Conservation (phyloP, 2,888 invertebrate species). For the Rhingia rostrata region DNA sequence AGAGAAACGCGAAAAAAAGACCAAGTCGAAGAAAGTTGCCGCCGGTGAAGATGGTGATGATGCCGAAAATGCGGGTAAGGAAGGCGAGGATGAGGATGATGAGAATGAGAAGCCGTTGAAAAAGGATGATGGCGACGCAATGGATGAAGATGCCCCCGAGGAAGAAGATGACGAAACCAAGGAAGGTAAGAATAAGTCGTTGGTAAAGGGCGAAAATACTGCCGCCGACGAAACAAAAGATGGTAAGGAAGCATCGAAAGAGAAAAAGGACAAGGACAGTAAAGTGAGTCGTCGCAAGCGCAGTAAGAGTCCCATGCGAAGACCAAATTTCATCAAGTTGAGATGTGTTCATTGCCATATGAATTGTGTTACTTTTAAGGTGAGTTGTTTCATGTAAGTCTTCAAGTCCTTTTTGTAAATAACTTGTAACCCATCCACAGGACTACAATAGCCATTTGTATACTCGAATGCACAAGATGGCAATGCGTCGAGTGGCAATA, state of each 20-base stretch:
- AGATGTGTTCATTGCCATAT: conserved; percentile 91
- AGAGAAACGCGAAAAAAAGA: conserved; percentile 73
- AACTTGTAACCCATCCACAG: conserved; percentile 79
- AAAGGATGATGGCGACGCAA: conserved; percentile 77
- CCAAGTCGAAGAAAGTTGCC: conserved; percentile 76
- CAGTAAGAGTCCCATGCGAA: conserved; percentile 64
- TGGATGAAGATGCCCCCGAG: conserved; percentile 72
- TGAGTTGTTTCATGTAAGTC: conserved; percentile 78
- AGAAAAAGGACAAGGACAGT: conserved; percentile 78
- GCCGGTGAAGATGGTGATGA: conserved; percentile 75
- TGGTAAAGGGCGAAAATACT: conserved; percentile 35
- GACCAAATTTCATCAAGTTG: conserved; percentile 86
- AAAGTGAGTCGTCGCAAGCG: conserved; percentile 79
- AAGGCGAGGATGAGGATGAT: conserved; percentile 82
- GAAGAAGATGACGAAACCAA: conserved; percentile 76
- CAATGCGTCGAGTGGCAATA: conserved; percentile 89
- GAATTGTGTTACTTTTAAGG: conserved; percentile 89
- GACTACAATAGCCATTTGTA: conserved; percentile 90
- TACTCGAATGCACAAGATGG: conserved; percentile 88
- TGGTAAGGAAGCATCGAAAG: conserved; percentile 77
- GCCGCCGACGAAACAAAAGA: conserved; percentile 67
- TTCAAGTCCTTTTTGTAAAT: not conserved
- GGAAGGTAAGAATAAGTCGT: conserved; percentile 80
- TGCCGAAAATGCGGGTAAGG: conserved; percentile 80
- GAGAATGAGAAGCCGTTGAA: conserved; percentile 77